Percentiles rank a stretch among this genome's conserved stretches.
These are phyloP conservation scores for Rhynchomys soricoides DNA, from an alignment of 2,113 vertebrate species.

Conservation along the genomic window DNA sequence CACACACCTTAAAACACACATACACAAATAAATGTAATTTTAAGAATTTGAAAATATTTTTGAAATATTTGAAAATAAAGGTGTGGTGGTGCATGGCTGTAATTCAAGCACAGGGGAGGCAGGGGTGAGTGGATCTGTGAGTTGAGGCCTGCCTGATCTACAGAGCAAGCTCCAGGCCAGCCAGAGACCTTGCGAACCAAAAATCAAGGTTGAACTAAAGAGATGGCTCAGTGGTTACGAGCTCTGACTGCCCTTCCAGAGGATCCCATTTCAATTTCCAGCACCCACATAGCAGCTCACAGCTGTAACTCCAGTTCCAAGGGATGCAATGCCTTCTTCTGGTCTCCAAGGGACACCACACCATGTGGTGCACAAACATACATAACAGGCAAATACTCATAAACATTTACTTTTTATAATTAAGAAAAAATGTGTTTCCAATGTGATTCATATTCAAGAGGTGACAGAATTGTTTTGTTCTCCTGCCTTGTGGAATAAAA, in stretches of 20 bases:
- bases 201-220: background rate
- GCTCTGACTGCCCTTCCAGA: background rate
- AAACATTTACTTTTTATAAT: background rate
- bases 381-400: background rate
- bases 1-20: background rate
- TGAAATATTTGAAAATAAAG: background rate
- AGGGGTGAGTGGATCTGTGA: background rate
- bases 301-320: background rate
- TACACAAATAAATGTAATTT: background rate
- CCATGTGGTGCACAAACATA: background rate
- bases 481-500: background rate
- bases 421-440: background rate
- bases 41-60: background rate
- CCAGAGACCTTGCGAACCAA: background rate
- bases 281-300: background rate
- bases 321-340: background rate
- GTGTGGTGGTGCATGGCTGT: background rate
- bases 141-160: background rate
- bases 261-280: background rate
- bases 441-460: background rate
- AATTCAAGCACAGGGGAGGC: background rate
- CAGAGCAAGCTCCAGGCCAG: background rate
- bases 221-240: background rate
- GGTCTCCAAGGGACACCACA: too few relatives aligned
- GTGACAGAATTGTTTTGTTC: slow-evolving; percentile 44